Percentiles rank a stretch among this genome's conserved stretches.
phyloP scores from a whole-genome alignment of 2,113 vertebrate species.

The Aix galericulata region DNA sequence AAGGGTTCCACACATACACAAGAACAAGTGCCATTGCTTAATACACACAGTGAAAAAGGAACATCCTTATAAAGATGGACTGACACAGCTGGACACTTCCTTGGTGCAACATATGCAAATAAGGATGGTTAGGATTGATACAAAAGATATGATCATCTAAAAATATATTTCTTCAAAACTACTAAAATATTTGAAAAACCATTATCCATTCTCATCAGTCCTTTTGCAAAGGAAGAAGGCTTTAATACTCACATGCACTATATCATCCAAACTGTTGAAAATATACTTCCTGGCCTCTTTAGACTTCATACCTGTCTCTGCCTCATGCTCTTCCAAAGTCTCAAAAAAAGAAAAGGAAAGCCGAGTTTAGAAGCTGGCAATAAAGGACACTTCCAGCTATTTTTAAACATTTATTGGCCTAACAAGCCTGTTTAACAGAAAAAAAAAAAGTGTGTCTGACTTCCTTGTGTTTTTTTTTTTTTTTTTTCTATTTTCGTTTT shows the following conservation, averaged over 20 bases:
- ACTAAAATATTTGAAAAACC: not conserved
- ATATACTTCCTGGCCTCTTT: slow-evolving; percentile 99
- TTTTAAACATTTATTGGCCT: not conserved
- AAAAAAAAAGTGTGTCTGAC: not conserved
- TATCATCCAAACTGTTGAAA: slow-evolving; percentile 99
- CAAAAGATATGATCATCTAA: not conserved
- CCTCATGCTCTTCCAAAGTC: slow-evolving; percentile 96
- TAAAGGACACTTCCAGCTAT: not conserved
- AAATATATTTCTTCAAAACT: not conserved
- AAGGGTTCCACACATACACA: not conserved
- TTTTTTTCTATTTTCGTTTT: not conserved
- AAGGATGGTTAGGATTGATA: not conserved
- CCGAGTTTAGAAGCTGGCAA: not conserved
- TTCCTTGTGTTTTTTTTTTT: not conserved
- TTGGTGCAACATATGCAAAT: not conserved
- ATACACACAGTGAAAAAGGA: not conserved
- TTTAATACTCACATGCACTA: slow-evolving; percentile 90
- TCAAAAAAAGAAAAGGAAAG: slow-evolving; percentile 66
- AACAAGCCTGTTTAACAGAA: not conserved
- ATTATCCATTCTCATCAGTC: not conserved
- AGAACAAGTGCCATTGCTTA: not conserved
- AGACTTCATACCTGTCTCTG: slow-evolving; percentile 98
- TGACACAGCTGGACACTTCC: not conserved
- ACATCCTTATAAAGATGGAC: not conserved
- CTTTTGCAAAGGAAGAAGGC: not conserved